These are phyloP conservation scores for Echinarachnius parma DNA, from an alignment of 53 echinoderm and acorn worm species.

Conservation along the genomic window DNA sequence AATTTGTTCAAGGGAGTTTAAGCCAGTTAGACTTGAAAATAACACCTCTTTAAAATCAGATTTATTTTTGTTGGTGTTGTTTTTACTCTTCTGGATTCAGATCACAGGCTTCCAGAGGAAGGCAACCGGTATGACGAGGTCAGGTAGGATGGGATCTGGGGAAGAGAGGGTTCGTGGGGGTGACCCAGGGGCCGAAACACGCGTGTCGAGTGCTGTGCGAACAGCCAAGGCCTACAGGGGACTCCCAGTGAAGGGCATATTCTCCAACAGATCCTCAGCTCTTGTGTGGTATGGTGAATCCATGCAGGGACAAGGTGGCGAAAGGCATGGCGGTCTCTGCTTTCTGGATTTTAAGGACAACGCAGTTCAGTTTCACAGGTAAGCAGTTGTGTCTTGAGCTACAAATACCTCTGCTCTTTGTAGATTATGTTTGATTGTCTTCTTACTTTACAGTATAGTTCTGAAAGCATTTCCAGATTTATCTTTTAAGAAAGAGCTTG, in stretches of 20 bases:
- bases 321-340: constrained; percentile 63
- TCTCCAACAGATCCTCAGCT: constrained; percentile 43
- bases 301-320: constrained; percentile 2
- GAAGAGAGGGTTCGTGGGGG: constrained; percentile 14
- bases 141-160: neutral
- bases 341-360: constrained; percentile 51
- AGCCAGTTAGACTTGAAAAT: too few relatives aligned
- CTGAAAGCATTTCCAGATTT: too few relatives aligned
- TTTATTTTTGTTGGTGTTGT: too few relatives aligned
- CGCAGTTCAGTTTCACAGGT: constrained; percentile 57
- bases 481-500: too few relatives aligned
- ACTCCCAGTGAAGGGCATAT: constrained; percentile 42
- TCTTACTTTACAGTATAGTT: too few relatives aligned
- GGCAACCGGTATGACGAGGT: neutral
- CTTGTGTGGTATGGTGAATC: constrained; percentile 65
- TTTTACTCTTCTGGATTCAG: too few relatives aligned
- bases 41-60: too few relatives aligned
- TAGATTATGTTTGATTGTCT: too few relatives aligned
- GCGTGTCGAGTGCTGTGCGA: constrained; percentile 54
- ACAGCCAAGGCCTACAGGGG: constrained; percentile 61
- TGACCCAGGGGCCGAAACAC: constrained; percentile 5
- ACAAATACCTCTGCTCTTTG: too few relatives aligned
- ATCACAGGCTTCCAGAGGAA: constrained; percentile 57
- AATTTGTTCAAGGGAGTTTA: too few relatives aligned
- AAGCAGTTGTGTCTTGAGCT: too few relatives aligned